phyloP scores from a whole-genome alignment of 2,888 invertebrate genomes.

The Apodemia duryi region DNA sequence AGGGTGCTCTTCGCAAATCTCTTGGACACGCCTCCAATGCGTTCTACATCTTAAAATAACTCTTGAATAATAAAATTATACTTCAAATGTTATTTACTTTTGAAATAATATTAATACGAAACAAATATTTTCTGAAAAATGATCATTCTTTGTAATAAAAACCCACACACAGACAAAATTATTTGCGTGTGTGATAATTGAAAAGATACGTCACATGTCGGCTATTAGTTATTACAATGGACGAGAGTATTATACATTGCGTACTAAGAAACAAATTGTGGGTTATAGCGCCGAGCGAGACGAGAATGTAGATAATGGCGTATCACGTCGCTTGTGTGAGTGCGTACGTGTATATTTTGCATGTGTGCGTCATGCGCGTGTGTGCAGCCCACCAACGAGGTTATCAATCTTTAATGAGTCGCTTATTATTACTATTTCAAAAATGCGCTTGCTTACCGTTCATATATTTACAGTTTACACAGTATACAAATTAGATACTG shows the following conservation, averaged over 20 bases:
- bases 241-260: conserved; percentile 41
- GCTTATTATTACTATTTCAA: conserved; percentile 50
- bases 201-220: conserved; percentile 30
- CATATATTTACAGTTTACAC: conserved; percentile 28
- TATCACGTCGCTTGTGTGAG: conserved; percentile 36
- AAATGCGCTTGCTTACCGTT: conserved; percentile 45
- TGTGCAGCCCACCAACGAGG: conserved; percentile 56
- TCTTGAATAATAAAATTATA: conserved; percentile 20
- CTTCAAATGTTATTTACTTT: not conserved
- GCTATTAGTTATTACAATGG: conserved; percentile 33
- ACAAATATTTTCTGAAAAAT: conserved; percentile 1
- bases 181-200: conserved; percentile 20
- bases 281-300: conserved; percentile 38
- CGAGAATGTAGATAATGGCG: conserved; percentile 41
- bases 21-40: conserved; percentile 57
- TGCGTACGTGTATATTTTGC: conserved; percentile 34
- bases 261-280: conserved; percentile 28
- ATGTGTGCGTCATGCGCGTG: conserved; percentile 37
- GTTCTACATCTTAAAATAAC: conserved; percentile 28
- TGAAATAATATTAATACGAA: not conserved
- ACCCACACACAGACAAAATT: conserved; percentile 36
- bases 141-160: not conserved
- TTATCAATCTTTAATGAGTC: conserved; percentile 65
- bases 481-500: conserved; percentile 27
- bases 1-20: conserved; percentile 48